These are phyloP conservation scores for Sesia apiformis DNA, from an alignment of 2,888 invertebrate genomes.

Conservation along the genomic window DNA sequence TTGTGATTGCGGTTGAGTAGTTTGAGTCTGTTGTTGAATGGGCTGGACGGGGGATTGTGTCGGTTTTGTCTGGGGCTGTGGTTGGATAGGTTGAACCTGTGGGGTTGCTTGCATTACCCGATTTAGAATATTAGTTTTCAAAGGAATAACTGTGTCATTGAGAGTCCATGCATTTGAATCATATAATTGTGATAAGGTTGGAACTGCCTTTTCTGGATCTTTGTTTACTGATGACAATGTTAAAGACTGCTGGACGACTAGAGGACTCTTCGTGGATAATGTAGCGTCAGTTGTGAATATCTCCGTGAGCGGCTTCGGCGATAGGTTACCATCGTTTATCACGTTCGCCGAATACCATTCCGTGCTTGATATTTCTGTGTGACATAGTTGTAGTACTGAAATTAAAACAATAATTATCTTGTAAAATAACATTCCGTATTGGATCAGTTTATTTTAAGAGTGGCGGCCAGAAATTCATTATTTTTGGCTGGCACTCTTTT, in stretches of 20 bases:
- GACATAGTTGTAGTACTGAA: slow-evolving; percentile 64
- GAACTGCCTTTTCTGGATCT: neutral
- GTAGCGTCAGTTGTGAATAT: slow-evolving; percentile 46
- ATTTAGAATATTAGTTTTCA: neutral
- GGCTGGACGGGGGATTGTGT: slow-evolving; percentile 1
- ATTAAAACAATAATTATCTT: slow-evolving; percentile 8
- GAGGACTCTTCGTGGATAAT: slow-evolving; percentile 40
- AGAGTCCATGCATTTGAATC: neutral
- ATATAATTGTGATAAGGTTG: neutral
- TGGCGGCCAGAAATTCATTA: too few species aligned
- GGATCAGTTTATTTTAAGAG: too few species aligned
- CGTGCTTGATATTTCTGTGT: slow-evolving; percentile 46
- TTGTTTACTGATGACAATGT: slow-evolving; percentile 3
- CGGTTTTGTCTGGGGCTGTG: slow-evolving; percentile 3
- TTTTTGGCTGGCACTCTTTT: too few species aligned
- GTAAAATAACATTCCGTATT: neutral
- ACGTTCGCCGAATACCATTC: slow-evolving; percentile 60
- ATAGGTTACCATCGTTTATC: slow-evolving; percentile 45
- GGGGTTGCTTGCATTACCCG: neutral
- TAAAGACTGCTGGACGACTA: slow-evolving; percentile 20
- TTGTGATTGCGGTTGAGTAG: neutral
- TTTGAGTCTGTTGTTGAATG: neutral
- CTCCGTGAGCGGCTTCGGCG: slow-evolving; percentile 55
- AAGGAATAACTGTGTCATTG: neutral
- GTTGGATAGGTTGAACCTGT: neutral